phyloP scores from a whole-genome alignment of 2,113 vertebrate genomes.

The Labrus mixtus region DNA sequence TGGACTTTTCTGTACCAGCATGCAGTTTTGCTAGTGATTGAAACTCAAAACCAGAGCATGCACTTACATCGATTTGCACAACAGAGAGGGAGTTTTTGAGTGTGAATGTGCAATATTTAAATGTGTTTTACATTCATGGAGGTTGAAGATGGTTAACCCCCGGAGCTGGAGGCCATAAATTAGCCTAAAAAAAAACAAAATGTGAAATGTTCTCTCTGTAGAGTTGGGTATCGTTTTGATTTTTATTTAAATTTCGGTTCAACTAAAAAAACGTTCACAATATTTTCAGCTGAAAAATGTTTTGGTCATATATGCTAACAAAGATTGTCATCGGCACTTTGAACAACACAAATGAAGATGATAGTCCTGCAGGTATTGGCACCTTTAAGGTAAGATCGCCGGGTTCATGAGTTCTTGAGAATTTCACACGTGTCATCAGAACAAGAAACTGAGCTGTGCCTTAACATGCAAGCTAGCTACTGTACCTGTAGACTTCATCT shows the following conservation, averaged over 20 bases:
- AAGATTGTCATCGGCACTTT: background rate
- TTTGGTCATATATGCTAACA: background rate
- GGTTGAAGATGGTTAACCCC: constrained; percentile 37
- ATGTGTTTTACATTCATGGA: constrained; percentile 13
- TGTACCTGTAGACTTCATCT: background rate
- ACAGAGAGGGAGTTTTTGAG: constrained; percentile 13
- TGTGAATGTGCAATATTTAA: background rate
- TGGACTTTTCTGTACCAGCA: constrained; percentile 30
- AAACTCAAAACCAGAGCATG: constrained; percentile 15
- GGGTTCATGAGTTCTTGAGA: background rate
- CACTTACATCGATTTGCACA: constrained; percentile 2
- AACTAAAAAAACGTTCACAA: background rate
- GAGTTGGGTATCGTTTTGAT: background rate
- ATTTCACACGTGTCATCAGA: background rate
- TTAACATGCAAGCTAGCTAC: background rate
- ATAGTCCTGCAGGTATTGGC: background rate
- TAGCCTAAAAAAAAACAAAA: constrained; percentile 59
- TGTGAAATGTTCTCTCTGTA: constrained; percentile 1
- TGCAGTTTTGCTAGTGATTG: constrained; percentile 9
- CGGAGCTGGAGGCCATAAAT: constrained; percentile 29
- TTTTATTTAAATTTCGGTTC: background rate
- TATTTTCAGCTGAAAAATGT: background rate
- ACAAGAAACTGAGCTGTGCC: background rate
- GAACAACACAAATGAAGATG: too few relatives aligned
- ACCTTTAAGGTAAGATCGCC: background rate